Evolutionary conservation across 1,140 invertebrate species (phyloP), one percentile per base, ranked within the genome.

Genomic region (Eurosta solidaginis): DNA sequence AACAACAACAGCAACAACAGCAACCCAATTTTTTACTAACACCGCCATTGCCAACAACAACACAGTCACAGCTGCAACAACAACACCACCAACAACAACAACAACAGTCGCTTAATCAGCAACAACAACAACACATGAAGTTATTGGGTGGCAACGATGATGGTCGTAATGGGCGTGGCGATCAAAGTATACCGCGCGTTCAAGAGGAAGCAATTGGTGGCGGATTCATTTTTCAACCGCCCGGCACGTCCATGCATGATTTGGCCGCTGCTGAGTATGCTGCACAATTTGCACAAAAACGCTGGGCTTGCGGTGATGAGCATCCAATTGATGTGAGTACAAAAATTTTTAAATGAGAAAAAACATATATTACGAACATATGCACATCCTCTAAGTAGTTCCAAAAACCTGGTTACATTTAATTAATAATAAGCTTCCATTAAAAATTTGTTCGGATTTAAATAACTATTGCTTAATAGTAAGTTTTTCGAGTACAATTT

Each of bases 251-350:
- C 17, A 63, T 76, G 27, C 85, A 86, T 29, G 85, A 86, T 59
- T 82, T 81, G 27, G 84, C 83, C 22, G 85, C 83, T 25, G 85
- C 84, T 29, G 85, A 87, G 79, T 87, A 84, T 76, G 85, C 85
- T 2, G 85, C 82, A 44, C 85, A 87, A 74, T 87, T 87, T 78
- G 83, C 83, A 47, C 85, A 87, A 29, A 87, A 87, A 54, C 85
- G 85, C 22, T 87, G 85, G 85, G 85, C 85, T 20, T 87, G 85
- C 76, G 83, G 82, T 44, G 85, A 87, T 74, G 85, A 87, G n/a
- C 85, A 87, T 52, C 82, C 85, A 63, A 87, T 87, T 68, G 85
- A 87, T 85, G 85, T 87, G 76, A 87, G 85, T 87, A 86, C 78
- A 6, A 3, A 77, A 75, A 74, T 44, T 44, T 47, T n/a, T n/a